These are phyloP conservation scores for Echeneis naucrates DNA, from an alignment of 2,797 vertebrate genomes.

Conservation along the genomic window DNA sequence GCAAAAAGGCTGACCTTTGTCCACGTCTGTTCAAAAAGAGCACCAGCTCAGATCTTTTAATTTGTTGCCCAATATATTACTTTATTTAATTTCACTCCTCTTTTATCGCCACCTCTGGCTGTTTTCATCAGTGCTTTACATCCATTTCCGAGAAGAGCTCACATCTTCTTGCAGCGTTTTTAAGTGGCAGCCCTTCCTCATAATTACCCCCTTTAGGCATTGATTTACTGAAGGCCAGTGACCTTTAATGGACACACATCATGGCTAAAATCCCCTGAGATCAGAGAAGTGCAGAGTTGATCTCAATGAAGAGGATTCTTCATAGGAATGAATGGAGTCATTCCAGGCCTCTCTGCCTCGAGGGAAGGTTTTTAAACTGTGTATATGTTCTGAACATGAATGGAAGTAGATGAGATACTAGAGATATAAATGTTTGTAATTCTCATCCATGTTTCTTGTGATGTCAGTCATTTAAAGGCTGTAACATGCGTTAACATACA, in stretches of 20 bases:
- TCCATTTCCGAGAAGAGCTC: conserved; percentile 10
- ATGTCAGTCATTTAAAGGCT: not conserved
- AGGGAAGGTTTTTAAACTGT: conserved; percentile 11
- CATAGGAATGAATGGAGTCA: conserved; percentile 1
- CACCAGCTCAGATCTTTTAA: not conserved
- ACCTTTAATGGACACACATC: conserved; percentile 51
- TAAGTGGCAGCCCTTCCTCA: conserved; percentile 22
- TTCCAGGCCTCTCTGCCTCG: not conserved
- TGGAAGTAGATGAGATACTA: not conserved
- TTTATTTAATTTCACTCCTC: conserved; percentile 13
- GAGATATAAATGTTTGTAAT: not conserved
- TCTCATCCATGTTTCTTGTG: not conserved
- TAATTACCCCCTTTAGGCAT: conserved; percentile 45
- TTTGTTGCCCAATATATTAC: not conserved
- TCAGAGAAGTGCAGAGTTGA: conserved; percentile 22
- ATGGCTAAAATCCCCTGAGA: conserved; percentile 37
- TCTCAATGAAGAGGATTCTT: conserved; percentile 43
- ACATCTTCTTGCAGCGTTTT: conserved; percentile 33
- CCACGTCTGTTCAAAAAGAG: not conserved
- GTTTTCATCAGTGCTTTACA: not conserved
- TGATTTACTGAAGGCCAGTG: conserved; percentile 44
- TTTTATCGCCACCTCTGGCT: conserved; percentile 7
- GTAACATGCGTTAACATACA: conserved; percentile 18
- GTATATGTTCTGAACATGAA: not conserved
- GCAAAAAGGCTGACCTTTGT: not conserved